Evolutionary conservation across 2,113 vertebrate species (phyloP).

Genomic region (rabbit (Oryctolagus cuniculus)): DNA sequence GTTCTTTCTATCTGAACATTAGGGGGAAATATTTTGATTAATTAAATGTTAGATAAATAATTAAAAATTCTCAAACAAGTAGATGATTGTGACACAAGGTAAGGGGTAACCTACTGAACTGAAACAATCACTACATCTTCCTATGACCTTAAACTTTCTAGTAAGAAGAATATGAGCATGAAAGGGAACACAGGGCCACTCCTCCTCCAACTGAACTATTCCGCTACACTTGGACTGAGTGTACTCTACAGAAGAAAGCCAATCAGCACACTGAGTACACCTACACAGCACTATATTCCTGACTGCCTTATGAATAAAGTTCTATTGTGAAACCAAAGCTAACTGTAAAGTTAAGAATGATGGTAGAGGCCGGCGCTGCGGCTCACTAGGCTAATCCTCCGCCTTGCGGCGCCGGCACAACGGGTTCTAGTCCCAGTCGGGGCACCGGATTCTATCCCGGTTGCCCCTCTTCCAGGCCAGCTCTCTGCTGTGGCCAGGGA

Average conservation of each 20-base stretch:
- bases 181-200: not conserved
- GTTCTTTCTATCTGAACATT: conserved; percentile 16
- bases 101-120: not conserved
- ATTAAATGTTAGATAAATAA: not conserved
- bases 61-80: not conserved
- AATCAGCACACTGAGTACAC: not conserved
- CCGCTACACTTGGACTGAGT: not conserved
- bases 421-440: too few species aligned
- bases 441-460: too few species aligned
- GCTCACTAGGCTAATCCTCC: too few species aligned
- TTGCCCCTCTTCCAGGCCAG: too few species aligned
- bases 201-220: not conserved
- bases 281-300: not conserved
- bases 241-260: not conserved
- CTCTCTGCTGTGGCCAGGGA: too few species aligned
- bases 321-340: conserved; percentile 5
- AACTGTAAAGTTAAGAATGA: conserved; percentile 24
- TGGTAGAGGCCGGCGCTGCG: too few species aligned
- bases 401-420: too few species aligned
- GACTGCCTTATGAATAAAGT: not conserved
- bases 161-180: not conserved
- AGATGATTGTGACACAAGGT: not conserved
- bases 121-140: conserved; percentile 14
- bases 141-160: conserved; percentile 13
- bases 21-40: not conserved